These are phyloP conservation scores for Agonopterix alstromeriana DNA, from an alignment of 2,888 invertebrate species.

Conservation along the genomic window DNA sequence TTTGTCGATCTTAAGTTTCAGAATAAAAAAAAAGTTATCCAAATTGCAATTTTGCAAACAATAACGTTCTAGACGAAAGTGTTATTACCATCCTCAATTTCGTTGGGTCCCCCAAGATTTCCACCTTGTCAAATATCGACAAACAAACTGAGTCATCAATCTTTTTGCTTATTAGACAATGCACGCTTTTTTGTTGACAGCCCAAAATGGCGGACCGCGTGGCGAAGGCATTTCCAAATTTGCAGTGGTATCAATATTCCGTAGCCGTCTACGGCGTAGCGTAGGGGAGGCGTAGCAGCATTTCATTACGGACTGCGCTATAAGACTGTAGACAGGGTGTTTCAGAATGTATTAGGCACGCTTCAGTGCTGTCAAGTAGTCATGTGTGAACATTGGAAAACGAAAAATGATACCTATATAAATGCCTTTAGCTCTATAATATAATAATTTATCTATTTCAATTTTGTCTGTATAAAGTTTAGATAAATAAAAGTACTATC, in stretches of 20 bases:
- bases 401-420: neutral
- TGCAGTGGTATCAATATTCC: conserved; percentile 58
- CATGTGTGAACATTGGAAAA: neutral
- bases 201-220: conserved; percentile 10
- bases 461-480: too few relatives aligned
- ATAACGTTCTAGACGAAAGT: too few relatives aligned
- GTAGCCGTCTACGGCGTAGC: conserved; percentile 32
- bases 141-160: conserved; percentile 4
- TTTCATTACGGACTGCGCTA: conserved; percentile 56
- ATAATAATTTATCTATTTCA: too few relatives aligned
- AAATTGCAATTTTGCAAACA: too few relatives aligned
- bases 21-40: too few relatives aligned
- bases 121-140: neutral
- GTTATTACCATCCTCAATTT: too few relatives aligned
- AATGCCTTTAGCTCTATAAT: too few relatives aligned
- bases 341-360: conserved; percentile 12
- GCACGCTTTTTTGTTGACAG: conserved; percentile 21
- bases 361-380: neutral
- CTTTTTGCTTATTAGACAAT: conserved; percentile 11
- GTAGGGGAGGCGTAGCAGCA: conserved; percentile 38
- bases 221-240: conserved; percentile 27
- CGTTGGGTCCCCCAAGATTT: too few relatives aligned
- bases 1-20: too few relatives aligned
- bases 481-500: too few relatives aligned
- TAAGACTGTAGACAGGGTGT: neutral